Base-by-base conservation (phyloP, 1,140 invertebrate species). In the Grapholita molesta region DNA sequence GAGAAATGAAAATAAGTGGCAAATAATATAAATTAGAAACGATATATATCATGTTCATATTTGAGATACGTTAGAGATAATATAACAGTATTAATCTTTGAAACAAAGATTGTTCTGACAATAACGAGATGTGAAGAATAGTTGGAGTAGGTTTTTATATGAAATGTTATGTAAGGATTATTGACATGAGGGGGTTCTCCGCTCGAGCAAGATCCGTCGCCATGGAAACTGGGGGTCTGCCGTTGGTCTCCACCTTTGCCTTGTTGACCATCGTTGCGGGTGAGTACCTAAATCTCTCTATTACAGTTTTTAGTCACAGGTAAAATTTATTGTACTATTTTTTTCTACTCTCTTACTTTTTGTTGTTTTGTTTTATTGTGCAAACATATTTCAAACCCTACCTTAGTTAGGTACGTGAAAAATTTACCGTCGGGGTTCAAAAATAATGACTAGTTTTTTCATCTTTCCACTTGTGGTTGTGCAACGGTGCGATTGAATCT, bases 181-280 rank as follows among this genome's bases (percentile, higher is more conserved):
- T 80, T 84, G 79, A 82, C 72, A 75, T 76, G 74, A 88, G 67
- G 72, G 86, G 86, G 77, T 73, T 75, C 66, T 70, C 77, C 38
- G 74, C 82, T 70, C 80, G 83, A 33, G 71, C 74, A 25, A 75
- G 83, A 76, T 65, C 78, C 67, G 82, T 83, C 76, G 70, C 84
- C 72, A 85, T 88, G 86, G 89, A 91, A 79, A 85, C 87, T 64
- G 89, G 86, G 53, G 86, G 89, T 32, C 73, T 91, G 55, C 87
- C 89, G 3, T 70, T 90, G 66, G 85, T 91, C 18, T 91, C 88
- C 9, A 91, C 89, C 4, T 91, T 91, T 69, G 88, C 86, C 0
- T 79, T 90, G 11, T 85, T 91, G 48, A 91, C 89, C 67, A 91
- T 91, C 64, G 86, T 91, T 9, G 87, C 88, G 73, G 89, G 89